Evolutionary conservation across 2,888 invertebrate genomes (phyloP).

Genomic region (Torymus aiolomorphi): DNA sequence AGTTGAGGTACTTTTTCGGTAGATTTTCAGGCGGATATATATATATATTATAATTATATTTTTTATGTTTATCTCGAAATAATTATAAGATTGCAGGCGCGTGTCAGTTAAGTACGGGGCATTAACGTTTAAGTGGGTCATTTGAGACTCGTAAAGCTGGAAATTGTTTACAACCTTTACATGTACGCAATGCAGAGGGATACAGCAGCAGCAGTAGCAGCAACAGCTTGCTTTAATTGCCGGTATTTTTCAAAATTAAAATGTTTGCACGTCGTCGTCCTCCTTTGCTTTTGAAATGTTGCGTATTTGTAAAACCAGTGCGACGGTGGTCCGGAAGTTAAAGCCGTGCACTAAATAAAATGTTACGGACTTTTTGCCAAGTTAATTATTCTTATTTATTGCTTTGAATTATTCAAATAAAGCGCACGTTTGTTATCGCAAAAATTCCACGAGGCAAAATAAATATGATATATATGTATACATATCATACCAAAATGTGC

Average conservation of each 20-base stretch:
- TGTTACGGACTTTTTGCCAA: no score
- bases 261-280: neutral
- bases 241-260: slow-evolving; percentile 8
- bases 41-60: no score
- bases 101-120: neutral
- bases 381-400: no score
- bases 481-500: no score
- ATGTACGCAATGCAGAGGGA: slow-evolving; percentile 1
- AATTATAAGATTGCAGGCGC: neutral
- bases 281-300: neutral
- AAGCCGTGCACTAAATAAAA: neutral
- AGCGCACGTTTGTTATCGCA: no score
- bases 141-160: slow-evolving; percentile 20
- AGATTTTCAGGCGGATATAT: neutral
- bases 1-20: no score
- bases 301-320: neutral
- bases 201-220: neutral
- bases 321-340: neutral
- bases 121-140: slow-evolving; percentile 18
- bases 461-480: no score
- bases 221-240: slow-evolving; percentile 27
- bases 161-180: slow-evolving; percentile 15
- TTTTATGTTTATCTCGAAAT: slow-evolving; percentile 6
- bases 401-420: no score
- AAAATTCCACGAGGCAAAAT: no score